A percentile compares a stretch with the other conserved stretches of the same genome.
phyloP scores from a whole-genome alignment of 2,797 vertebrate genomes.

The Ciconia nigra region DNA sequence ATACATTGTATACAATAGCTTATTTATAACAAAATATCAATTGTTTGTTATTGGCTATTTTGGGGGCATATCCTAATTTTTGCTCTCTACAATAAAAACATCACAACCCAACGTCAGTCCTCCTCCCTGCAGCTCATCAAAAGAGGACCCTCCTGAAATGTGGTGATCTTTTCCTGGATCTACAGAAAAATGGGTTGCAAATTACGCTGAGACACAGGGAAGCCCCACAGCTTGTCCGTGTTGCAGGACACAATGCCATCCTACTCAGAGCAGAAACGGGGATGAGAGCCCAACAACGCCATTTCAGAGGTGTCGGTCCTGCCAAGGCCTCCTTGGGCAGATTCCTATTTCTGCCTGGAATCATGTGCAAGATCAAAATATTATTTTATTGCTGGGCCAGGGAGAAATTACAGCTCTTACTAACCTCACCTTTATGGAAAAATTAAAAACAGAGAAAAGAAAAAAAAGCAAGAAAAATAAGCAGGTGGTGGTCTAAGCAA shows the following conservation, averaged over 20 bases:
- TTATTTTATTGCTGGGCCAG: neutral
- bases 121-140: neutral
- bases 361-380: neutral
- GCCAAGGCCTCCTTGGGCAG: fast-evolving
- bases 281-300: neutral
- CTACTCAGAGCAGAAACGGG: neutral
- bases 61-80: neutral
- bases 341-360: neutral
- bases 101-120: neutral
- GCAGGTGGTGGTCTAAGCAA: neutral
- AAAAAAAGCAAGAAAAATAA: neutral
- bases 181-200: neutral
- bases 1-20: neutral
- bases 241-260: neutral
- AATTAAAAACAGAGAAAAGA: neutral
- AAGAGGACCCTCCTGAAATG: neutral
- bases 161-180: neutral
- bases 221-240: neutral
- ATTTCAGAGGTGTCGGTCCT: neutral
- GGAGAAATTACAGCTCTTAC: neutral
- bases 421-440: neutral
- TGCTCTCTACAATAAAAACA: neutral
- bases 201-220: neutral
- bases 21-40: neutral
- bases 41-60: neutral